These are phyloP conservation scores for Galagoides demidoff DNA, from an alignment of 2,797 vertebrate species.

Conservation along the genomic window DNA sequence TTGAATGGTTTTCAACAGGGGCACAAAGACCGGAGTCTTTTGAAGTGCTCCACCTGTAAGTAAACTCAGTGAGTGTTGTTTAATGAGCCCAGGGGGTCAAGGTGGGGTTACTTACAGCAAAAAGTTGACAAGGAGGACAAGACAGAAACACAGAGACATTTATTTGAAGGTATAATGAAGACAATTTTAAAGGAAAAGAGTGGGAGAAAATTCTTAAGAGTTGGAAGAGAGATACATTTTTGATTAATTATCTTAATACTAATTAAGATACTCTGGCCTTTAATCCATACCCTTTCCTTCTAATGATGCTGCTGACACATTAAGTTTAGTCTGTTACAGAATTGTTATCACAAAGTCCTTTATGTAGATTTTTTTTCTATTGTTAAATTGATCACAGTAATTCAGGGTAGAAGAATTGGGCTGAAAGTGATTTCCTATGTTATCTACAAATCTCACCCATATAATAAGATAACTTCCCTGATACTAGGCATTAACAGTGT, in stretches of 20 bases:
- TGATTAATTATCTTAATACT: neutral
- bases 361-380: slow-evolving; percentile 24
- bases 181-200: slow-evolving; percentile 24
- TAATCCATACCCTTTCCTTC: neutral
- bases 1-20: neutral
- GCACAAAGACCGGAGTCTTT: neutral
- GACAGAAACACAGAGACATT: neutral
- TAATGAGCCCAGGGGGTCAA: neutral
- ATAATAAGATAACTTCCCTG: neutral
- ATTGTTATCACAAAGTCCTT: neutral
- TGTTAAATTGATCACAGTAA: neutral
- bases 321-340: neutral
- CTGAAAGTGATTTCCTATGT: neutral
- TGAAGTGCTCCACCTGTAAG: neutral
- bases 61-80: neutral
- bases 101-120: neutral
- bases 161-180: neutral
- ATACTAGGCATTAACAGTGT: neutral
- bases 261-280: neutral
- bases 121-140: neutral
- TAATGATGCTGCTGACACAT: neutral
- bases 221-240: neutral
- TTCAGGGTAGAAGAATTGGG: neutral
- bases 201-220: neutral
- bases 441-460: neutral